Base-by-base conservation (phyloP, 2,113 vertebrate species). In the Trochalopteron elliotii region DNA sequence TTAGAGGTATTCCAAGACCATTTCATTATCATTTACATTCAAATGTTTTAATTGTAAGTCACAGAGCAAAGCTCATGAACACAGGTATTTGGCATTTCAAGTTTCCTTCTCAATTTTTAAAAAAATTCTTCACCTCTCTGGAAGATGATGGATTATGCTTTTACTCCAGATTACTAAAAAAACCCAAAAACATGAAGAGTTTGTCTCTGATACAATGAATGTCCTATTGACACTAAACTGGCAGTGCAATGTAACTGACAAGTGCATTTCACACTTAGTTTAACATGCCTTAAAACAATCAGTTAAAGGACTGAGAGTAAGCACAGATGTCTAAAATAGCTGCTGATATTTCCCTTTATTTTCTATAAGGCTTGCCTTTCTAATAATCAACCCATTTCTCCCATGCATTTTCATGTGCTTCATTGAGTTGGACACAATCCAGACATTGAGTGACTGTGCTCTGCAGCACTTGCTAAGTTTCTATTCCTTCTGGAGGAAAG, bases 401-500 rank as follows among this genome's bases (percentile, higher is more conserved):
- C 82, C 79, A 90, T 89, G 83, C 79, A 74, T 91, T 68, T 78
- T 94, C 63, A 67, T 59, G 53, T 79, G 93, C 86, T 87, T 82
- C 57, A 94, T n/a, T 83, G 80, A 88, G 60, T 63, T 94, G 95
- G 93, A 94, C 37, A 35, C 44, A 67, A 17, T 85, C 84, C 94
- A 87, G 83, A 53, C 92, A 92, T 63, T 92, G 90, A 95, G 44
- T 92, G 85, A 93, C 44, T 79, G 83, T 50, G 40, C 82, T 70
- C 42, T 87, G 75, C 47, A 95, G 68, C 44, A 90, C 78, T 87
- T 80, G 53, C 81, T 95, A 92, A 96, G 93, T 96, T 97, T 97
- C 95, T 95, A 87, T 97, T 98, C 91, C 95, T 93, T 96, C 94
- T 90, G 45, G 86, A 97, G 86, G 33, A 95, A 97, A 96, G 90